Conservation (phyloP, 2,797 vertebrate species). For the Phoxinus dragarum region DNA sequence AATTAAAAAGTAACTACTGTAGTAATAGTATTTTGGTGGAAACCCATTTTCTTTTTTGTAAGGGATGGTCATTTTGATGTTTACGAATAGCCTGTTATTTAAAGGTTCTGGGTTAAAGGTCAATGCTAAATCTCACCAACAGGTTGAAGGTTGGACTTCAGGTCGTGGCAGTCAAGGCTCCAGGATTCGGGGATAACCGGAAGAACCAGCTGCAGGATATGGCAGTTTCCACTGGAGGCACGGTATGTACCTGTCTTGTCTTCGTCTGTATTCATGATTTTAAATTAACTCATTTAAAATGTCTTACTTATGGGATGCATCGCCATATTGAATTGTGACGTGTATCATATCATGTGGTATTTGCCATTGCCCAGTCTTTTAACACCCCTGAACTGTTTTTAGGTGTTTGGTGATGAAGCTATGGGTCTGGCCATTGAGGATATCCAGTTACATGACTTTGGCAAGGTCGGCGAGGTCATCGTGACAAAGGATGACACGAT, state of each 20-base stretch:
- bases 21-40: not conserved
- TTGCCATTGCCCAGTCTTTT: not conserved
- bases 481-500: constrained; percentile 97
- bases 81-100: not conserved
- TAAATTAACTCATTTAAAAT: not conserved
- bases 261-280: not conserved
- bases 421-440: constrained; percentile 89
- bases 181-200: constrained; percentile 97
- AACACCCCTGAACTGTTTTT: not conserved
- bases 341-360: not conserved
- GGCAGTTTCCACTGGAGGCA: constrained; percentile 93
- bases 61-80: not conserved
- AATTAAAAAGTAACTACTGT: not conserved
- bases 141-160: constrained; percentile 97
- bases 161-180: constrained; percentile 96
- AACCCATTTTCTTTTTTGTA: not conserved
- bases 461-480: constrained; percentile 92
- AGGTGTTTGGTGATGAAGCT: constrained; percentile 98
- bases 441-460: constrained; percentile 94
- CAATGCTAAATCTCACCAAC: constrained; percentile 23
- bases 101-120: constrained; percentile 10
- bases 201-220: constrained; percentile 97
- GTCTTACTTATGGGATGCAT: not conserved
- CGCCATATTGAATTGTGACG: not conserved
- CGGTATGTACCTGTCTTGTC: constrained; percentile 78